These are phyloP conservation scores for Coelogynopora nodosa DNA, from an alignment of 2,888 invertebrate species.

Conservation along the genomic window DNA sequence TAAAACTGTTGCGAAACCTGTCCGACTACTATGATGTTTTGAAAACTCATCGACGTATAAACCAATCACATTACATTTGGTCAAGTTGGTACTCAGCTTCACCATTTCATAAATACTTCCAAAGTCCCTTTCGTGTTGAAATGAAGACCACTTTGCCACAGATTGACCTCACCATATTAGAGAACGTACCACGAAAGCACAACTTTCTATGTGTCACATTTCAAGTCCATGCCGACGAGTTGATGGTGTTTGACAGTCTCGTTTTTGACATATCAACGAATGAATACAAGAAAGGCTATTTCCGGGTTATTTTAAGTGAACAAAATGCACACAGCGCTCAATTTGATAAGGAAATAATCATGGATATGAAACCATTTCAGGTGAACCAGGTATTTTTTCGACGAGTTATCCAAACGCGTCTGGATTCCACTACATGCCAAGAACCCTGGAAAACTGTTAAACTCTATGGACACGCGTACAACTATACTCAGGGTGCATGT, in stretches of 20 bases:
- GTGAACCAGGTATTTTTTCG: neutral
- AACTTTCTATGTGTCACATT: neutral
- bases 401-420: neutral
- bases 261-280: neutral
- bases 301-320: neutral
- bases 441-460: neutral
- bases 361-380: neutral
- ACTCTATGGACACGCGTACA: neutral
- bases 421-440: neutral
- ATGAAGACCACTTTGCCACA: neutral
- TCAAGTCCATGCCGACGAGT: neutral
- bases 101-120: neutral
- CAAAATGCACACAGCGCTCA: neutral
- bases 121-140: neutral
- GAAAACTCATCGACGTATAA: neutral
- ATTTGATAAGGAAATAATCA: slow-evolving; percentile 6
- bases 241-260: neutral
- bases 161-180: neutral
- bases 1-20: neutral
- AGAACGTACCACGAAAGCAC: slow-evolving; percentile 3
- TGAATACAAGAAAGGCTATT: neutral
- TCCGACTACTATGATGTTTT: neutral
- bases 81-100: neutral
- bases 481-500: neutral
- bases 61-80: neutral